Conservation (phyloP, 2,113 vertebrate species). For the Coryphaenoides rupestris region DNA sequence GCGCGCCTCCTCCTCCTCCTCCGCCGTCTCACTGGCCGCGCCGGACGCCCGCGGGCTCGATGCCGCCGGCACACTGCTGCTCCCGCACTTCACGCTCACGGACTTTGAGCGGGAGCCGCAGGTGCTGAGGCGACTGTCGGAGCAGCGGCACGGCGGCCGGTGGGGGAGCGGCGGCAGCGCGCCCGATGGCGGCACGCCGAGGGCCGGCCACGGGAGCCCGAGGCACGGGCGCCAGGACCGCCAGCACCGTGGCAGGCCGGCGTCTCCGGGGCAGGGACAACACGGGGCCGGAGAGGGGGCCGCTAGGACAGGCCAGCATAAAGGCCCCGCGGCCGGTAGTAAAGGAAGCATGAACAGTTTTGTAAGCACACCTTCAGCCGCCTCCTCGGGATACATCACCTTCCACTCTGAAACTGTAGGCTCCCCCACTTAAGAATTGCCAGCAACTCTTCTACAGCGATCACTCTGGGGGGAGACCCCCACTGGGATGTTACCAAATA, state of each 20-base stretch:
- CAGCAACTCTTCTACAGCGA: slow-evolving; percentile 1
- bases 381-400: slow-evolving; percentile 80
- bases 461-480: slow-evolving; percentile 24
- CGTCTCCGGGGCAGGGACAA: slow-evolving; percentile 38
- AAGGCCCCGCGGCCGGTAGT: slow-evolving; percentile 64
- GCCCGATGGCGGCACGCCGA: slow-evolving; percentile 33
- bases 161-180: slow-evolving; percentile 39
- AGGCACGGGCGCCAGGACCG: slow-evolving; percentile 3
- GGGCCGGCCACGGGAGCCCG: slow-evolving; percentile 24
- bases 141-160: slow-evolving; percentile 39
- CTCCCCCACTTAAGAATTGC: slow-evolving; percentile 67
- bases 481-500: slow-evolving; percentile 18
- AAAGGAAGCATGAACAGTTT: slow-evolving; percentile 85
- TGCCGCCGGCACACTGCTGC: slow-evolving; percentile 25
- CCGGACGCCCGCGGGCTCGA: slow-evolving; percentile 69
- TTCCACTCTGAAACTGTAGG: slow-evolving; percentile 83
- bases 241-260: slow-evolving; percentile 31
- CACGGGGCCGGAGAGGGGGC: slow-evolving; percentile 47
- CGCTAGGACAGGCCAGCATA: slow-evolving; percentile 63
- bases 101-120: slow-evolving; percentile 84
- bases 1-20: slow-evolving; percentile 55
- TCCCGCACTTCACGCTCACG: slow-evolving; percentile 78
- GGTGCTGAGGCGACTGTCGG: slow-evolving; percentile 66
- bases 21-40: slow-evolving; percentile 71
- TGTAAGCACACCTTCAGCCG: slow-evolving; percentile 78